Evolutionary conservation across 1,140 invertebrate species (phyloP).

Genomic region (Arion vulgaris): DNA sequence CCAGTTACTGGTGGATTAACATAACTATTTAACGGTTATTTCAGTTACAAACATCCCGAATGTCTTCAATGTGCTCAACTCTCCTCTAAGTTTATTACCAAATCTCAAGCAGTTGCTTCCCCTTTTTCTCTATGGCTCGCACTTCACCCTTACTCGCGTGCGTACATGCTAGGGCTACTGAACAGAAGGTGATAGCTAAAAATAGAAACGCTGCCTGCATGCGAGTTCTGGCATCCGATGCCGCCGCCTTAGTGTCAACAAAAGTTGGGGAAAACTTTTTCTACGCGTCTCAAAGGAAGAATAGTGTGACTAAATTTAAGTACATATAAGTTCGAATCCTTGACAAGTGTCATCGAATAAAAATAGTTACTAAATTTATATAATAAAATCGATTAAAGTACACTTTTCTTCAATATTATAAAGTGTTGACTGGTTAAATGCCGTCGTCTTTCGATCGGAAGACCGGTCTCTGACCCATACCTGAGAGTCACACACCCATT

Average conservation of each 20-base stretch:
- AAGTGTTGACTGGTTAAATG: background rate
- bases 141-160: constrained; percentile 2
- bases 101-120: background rate
- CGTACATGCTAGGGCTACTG: constrained; percentile 28
- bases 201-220: constrained; percentile 22
- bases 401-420: background rate
- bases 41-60: no score
- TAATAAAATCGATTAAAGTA: background rate
- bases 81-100: background rate
- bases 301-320: background rate
- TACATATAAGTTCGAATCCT: background rate
- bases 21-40: no score
- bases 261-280: constrained; percentile 22
- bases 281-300: background rate
- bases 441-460: background rate
- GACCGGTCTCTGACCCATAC: background rate
- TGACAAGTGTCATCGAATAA: background rate
- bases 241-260: constrained; percentile 31
- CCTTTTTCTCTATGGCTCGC: background rate
- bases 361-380: background rate
- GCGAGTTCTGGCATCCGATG: constrained; percentile 23
- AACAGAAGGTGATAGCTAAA: constrained; percentile 33
- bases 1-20: no score
- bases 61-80: no score
- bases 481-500: constrained; percentile 8